These are phyloP conservation scores for Brachionus sp. DNA, from an alignment of 1,140 invertebrate genomes.

Conservation along the genomic window DNA sequence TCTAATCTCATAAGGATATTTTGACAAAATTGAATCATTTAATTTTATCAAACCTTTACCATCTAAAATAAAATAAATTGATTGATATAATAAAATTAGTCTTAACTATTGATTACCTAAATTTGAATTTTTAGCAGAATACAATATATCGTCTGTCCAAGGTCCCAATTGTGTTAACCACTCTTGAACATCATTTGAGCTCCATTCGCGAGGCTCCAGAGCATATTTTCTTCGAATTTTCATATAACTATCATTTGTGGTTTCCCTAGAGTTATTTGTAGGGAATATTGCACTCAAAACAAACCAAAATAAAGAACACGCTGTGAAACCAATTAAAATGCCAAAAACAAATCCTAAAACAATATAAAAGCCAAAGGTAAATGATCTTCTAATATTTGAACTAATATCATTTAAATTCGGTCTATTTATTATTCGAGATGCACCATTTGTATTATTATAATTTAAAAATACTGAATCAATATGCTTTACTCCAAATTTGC, in stretches of 20 bases:
- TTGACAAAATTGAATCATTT: not conserved
- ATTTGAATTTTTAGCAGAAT: not conserved
- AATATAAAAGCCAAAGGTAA: not conserved
- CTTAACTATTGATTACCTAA: not conserved
- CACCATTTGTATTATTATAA: not conserved
- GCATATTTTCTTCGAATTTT: not conserved
- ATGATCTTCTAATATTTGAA: not conserved
- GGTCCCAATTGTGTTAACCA: slow-evolving; percentile 32
- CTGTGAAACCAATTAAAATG: not conserved
- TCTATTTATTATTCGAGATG: not conserved
- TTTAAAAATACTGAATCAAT: not conserved
- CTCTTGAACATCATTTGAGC: not conserved
- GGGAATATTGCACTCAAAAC: not conserved
- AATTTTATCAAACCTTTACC: not conserved
- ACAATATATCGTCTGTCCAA: slow-evolving; percentile 21
- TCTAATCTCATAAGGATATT: not conserved
- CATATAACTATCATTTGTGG: not conserved
- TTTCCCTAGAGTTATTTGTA: not conserved
- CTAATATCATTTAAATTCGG: not conserved
- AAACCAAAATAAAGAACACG: not conserved
- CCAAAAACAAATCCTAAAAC: not conserved
- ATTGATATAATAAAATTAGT: not conserved
- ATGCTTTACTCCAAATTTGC: not conserved
- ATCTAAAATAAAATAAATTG: not conserved
- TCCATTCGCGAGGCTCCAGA: not conserved